These are phyloP conservation scores for Caenorhabditis sulstoni DNA, from an alignment of 2,888 invertebrate species.

Conservation along the genomic window DNA sequence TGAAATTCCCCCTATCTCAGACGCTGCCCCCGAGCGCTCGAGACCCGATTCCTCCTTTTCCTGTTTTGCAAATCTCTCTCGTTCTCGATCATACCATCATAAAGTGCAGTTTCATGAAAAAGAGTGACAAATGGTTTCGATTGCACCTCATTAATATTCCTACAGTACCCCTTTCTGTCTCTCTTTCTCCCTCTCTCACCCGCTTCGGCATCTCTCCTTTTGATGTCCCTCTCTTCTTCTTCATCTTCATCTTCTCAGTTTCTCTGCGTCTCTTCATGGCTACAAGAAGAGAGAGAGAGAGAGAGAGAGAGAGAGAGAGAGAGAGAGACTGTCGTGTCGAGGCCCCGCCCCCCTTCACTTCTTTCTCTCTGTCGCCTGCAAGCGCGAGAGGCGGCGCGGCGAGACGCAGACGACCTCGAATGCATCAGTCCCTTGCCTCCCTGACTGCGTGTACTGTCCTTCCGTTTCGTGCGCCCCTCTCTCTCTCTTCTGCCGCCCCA, in stretches of 20 bases:
- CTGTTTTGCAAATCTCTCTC: too few species aligned
- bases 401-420: constrained; percentile 54
- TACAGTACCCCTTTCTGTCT: constrained; percentile 21
- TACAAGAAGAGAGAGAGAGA: too few species aligned
- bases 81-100: constrained; percentile 14
- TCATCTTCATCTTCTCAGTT: constrained; percentile 20
- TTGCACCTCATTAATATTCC: constrained; percentile 53
- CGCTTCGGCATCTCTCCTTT: too few species aligned
- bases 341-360: constrained; percentile 22
- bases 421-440: constrained; percentile 23
- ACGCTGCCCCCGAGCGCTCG: too few species aligned
- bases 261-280: constrained; percentile 33
- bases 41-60: too few species aligned
- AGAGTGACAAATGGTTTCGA: constrained; percentile 11
- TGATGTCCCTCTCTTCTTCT: constrained; percentile 12
- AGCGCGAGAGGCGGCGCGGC: constrained; percentile 21
- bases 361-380: constrained; percentile 17
- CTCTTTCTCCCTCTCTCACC: constrained; percentile 10
- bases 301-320: too few species aligned
- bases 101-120: constrained; percentile 19
- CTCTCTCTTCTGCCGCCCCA: constrained; percentile 2
- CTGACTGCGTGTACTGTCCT: constrained; percentile 55
- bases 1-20: too few species aligned
- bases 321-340: not conserved
- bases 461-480: constrained; percentile 24